phyloP scores from a whole-genome alignment of 1,140 invertebrate species.

The Steinernema feltiae region DNA sequence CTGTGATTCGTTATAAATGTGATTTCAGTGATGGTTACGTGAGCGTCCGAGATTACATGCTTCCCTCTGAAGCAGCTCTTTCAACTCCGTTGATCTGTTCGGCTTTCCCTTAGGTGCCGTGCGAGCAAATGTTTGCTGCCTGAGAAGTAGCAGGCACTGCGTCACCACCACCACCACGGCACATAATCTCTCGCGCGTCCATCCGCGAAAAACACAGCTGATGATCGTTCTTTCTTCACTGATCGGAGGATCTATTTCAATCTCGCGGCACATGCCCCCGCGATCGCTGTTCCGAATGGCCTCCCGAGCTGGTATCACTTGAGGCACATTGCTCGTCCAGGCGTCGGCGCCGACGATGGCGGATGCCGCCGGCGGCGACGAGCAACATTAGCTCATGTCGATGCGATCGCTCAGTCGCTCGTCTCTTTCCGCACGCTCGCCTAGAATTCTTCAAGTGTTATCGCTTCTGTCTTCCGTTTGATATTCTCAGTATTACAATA shows the following conservation, averaged over 20 bases:
- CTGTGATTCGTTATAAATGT: too few relatives aligned
- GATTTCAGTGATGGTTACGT: too few relatives aligned
- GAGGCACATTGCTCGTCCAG: not conserved
- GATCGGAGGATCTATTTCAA: not conserved
- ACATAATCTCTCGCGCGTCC: too few relatives aligned
- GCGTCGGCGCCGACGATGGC: not conserved
- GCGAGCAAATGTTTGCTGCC: not conserved
- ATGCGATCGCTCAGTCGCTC: too few relatives aligned
- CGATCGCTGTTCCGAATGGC: not conserved
- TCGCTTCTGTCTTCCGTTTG: conserved; percentile 11
- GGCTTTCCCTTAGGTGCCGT: too few relatives aligned
- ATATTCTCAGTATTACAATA: not conserved
- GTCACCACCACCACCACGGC: not conserved
- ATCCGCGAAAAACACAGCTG: conserved; percentile 5
- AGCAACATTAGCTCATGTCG: not conserved
- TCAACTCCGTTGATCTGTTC: too few relatives aligned
- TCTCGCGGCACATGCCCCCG: conserved; percentile 3
- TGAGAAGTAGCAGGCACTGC: not conserved
- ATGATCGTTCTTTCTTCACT: not conserved
- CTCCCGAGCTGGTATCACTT: not conserved
- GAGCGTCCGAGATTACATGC: too few relatives aligned
- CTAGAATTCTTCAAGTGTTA: not conserved
- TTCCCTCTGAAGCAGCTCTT: too few relatives aligned
- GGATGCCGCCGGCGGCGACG: not conserved
- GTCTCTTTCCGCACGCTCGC: not conserved